Conservation (phyloP, 2,797 vertebrate species). For the Lutjanus campechanus region DNA sequence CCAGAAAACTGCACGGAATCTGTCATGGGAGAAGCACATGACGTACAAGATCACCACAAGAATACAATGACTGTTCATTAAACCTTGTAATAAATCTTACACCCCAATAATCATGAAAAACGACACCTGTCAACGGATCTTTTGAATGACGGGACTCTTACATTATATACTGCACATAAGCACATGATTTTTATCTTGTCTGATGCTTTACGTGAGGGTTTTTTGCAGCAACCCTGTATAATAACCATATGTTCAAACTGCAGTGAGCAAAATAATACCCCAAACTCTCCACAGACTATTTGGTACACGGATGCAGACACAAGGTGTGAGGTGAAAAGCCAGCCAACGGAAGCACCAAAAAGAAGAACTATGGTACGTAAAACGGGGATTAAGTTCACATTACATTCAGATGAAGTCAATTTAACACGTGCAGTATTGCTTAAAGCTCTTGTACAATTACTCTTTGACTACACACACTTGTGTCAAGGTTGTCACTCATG, state of each 20-base stretch:
- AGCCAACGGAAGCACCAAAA: conserved; percentile 19
- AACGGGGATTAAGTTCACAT: neutral
- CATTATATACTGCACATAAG: too few species aligned
- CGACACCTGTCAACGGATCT: neutral
- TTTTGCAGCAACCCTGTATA: neutral
- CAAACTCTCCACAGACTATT: conserved; percentile 44
- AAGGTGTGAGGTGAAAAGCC: conserved; percentile 25
- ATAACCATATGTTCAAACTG: too few species aligned
- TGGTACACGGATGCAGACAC: conserved; percentile 51
- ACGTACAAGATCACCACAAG: neutral
- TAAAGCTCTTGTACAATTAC: neutral
- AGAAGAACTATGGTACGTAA: conserved; percentile 47
- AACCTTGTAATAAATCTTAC: neutral
- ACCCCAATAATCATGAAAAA: neutral
- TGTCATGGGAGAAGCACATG: neutral
- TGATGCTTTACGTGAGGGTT: neutral
- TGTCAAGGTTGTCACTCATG: neutral
- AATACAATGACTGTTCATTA: neutral
- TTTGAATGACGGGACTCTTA: too few species aligned
- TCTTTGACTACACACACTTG: neutral
- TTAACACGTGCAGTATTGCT: neutral
- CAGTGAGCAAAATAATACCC: neutral
- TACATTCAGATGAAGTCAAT: neutral
- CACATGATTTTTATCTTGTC: neutral
- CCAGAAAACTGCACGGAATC: neutral